Evolutionary conservation across 2,888 invertebrate species (phyloP), one percentile per base, ranked within the genome.

Genomic region (Scelioninae gen. 1): DNA sequence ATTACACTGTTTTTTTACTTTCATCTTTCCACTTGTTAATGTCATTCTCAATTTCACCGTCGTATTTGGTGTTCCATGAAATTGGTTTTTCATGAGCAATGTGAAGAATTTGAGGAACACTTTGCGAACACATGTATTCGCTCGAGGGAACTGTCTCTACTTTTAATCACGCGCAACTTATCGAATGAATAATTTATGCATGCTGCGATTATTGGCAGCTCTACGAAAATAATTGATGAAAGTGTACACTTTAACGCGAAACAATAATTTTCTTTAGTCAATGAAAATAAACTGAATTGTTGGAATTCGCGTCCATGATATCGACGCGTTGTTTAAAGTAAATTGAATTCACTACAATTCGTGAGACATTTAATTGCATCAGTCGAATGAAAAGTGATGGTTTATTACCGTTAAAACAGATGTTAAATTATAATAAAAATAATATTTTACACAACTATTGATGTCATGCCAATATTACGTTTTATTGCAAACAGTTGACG

Each of bases 151-250:
- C 11, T 6, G 34, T 10, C 58, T 47, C 13, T 71, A 71, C 29
- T 38, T 58, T 58, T 71, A 71, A 71, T 71, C 38, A 49, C 58
- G 49, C 13, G 40, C 49, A 58, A 71, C 58, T 15, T 49, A 49
- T 71, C 47, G 29, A 49, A 58, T 58, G 51, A 60, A 60, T 40
- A 51, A 47, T 58, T 71, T 34, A 51, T 51, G 8, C 51, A 60
- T 31, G 15, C 51, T 60, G 32, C 51, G n/a, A 11, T 4, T 60
- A 60, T 60, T 60, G 51, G 51, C 55, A 63, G 43, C 11, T 15
- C 5, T 11, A 45, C 9, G 43, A 55, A n/a, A 72, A 72, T 45
- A 45, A 62, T 72, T 72, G n/a, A 62, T 55, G 43, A 51, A 15
- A 60, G 40, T 45, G 13, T 15, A 34, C 47, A 11, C 55, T 58